Conservation (phyloP, 2,113 vertebrate species). For the Leucopsar rothschildi region DNA sequence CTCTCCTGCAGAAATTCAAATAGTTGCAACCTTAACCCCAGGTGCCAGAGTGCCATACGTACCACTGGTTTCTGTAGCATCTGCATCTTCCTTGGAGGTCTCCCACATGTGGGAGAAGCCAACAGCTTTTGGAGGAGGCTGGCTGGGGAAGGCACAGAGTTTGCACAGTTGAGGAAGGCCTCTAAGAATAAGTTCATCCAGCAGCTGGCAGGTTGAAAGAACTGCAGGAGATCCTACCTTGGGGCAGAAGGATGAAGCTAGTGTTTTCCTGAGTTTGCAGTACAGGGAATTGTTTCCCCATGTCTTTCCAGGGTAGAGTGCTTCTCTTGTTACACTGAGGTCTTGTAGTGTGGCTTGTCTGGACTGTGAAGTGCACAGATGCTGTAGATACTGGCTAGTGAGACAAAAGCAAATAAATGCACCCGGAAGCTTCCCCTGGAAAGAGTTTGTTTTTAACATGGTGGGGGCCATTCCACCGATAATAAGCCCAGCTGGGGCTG, state of each 20-base stretch:
- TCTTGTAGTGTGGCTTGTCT: not conserved
- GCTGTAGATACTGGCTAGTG: not conserved
- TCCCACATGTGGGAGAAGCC: not conserved
- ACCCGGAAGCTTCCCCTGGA: not conserved
- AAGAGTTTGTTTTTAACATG: not conserved
- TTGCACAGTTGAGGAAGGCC: accelerated
- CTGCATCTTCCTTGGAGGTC: not conserved
- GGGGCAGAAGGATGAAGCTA: not conserved
- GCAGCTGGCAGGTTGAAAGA: not conserved
- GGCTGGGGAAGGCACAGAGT: not conserved
- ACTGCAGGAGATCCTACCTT: not conserved
- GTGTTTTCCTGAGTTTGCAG: not conserved
- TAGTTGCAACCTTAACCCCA: not conserved
- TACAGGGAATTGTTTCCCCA: accelerated
- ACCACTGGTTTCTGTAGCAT: accelerated
- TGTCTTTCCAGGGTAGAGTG: not conserved
- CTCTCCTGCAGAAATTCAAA: not conserved
- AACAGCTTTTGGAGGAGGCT: not conserved
- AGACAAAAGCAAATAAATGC: not conserved
- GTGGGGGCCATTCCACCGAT: accelerated
- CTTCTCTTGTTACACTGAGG: not conserved
- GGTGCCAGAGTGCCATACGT: accelerated
- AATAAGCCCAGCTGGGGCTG: not conserved
- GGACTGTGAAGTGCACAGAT: not conserved
- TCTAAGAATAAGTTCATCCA: not conserved